Evolutionary conservation across 2,888 invertebrate genomes (phyloP).

Genomic region (Andrena praecox): DNA sequence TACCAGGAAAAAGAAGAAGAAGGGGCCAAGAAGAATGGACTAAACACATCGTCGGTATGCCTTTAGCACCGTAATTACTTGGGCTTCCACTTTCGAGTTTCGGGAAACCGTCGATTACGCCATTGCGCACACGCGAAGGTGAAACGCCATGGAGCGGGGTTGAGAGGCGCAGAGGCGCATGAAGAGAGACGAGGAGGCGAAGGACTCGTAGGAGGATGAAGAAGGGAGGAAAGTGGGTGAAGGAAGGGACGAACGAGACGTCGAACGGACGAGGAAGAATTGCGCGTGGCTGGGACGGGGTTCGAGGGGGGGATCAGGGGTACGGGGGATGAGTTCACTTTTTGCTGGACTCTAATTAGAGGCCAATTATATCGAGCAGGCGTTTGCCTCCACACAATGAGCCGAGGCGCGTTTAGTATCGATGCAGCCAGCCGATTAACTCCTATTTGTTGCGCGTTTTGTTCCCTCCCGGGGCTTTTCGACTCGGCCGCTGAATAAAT

Average conservation of each 20-base stretch:
- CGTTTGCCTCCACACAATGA: slow-evolving; percentile 81
- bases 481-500: slow-evolving; percentile 74
- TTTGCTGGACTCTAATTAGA: slow-evolving; percentile 78
- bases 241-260: slow-evolving; percentile 42
- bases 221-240: slow-evolving; percentile 29
- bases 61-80: slow-evolving; percentile 8
- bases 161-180: background rate
- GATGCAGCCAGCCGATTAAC: slow-evolving; percentile 80
- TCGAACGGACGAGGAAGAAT: slow-evolving; percentile 42
- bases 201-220: background rate
- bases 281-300: background rate
- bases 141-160: slow-evolving; percentile 27
- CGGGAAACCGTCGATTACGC: slow-evolving; percentile 47
- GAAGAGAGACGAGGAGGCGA: slow-evolving; percentile 34
- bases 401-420: slow-evolving; percentile 77
- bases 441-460: slow-evolving; percentile 79
- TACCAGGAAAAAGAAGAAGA: background rate
- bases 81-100: slow-evolving; percentile 6
- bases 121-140: slow-evolving; percentile 47
- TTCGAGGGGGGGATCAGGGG: background rate
- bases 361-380: slow-evolving; percentile 82
- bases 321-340: slow-evolving; percentile 69
- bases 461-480: slow-evolving; percentile 72
- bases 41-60: background rate
- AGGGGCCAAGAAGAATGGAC: background rate